phyloP scores from a whole-genome alignment of 2,888 invertebrate genomes.

The Mellilla xanthometata region DNA sequence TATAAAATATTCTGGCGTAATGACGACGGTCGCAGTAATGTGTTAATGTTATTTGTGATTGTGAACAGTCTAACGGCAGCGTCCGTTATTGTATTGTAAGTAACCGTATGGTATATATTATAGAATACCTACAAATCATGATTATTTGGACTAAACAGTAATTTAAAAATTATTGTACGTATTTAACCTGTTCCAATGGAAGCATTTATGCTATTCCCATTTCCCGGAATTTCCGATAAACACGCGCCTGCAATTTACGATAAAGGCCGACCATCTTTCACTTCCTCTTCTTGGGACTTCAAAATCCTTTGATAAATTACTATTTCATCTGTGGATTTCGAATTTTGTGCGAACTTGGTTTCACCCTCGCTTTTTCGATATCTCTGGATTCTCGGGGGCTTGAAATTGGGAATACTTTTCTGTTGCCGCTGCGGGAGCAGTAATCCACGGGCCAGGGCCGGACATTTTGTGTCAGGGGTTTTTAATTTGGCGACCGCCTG shows the following conservation, averaged over 20 bases:
- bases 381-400: conserved; percentile 41
- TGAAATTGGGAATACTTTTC: conserved; percentile 30
- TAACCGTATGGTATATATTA: no score
- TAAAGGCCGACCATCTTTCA: conserved; percentile 64
- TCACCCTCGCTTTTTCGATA: conserved; percentile 52
- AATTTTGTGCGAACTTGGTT: conserved; percentile 61
- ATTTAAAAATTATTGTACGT: no score
- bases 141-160: no score
- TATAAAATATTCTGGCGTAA: conserved; percentile 52
- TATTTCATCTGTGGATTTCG: conserved; percentile 76
- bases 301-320: conserved; percentile 82
- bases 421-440: conserved; percentile 44
- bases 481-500: conserved; percentile 78
- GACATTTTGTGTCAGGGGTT: conserved; percentile 66
- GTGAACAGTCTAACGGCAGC: conserved; percentile 19
- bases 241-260: conserved; percentile 59
- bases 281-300: conserved; percentile 64
- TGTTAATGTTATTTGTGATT: conserved; percentile 40
- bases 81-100: conserved; percentile 10
- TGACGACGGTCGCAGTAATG: conserved; percentile 37
- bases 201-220: conserved; percentile 37
- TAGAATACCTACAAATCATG: no score
- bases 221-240: conserved; percentile 47
- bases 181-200: no score
- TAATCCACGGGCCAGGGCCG: conserved; percentile 62